Conservation (phyloP, 2,113 vertebrate species). For the Gopherus flavomarginatus region DNA sequence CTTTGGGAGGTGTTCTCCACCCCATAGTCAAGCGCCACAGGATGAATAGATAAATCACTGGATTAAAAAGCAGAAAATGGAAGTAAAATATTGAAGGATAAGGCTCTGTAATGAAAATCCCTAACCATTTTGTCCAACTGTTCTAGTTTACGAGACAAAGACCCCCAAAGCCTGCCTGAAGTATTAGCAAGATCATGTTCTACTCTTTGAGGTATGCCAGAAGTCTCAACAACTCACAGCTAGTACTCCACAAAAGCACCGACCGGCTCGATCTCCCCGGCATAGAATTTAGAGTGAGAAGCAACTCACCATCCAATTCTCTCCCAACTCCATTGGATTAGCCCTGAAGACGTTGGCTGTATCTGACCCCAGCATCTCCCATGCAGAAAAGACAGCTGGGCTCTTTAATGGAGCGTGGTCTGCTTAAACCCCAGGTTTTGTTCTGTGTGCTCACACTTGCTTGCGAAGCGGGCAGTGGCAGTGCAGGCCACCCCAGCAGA, state of each 20-base stretch:
- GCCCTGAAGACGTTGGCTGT: neutral
- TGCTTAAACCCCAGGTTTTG: neutral
- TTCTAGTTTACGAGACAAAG: neutral
- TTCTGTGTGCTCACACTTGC: neutral
- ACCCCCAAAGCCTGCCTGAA: neutral
- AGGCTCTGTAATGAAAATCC: neutral
- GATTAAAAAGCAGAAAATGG: neutral
- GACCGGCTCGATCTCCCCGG: fast-evolving
- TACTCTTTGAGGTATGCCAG: neutral
- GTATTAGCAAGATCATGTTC: neutral
- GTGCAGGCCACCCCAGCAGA: neutral
- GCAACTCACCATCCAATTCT: neutral
- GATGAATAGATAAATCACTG: neutral
- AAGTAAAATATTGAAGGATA: neutral
- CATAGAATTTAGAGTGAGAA: neutral
- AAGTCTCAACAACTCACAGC: neutral
- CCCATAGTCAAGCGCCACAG: neutral
- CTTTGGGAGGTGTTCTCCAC: neutral
- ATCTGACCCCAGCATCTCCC: neutral
- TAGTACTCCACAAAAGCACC: neutral
- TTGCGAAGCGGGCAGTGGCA: neutral
- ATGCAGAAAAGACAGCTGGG: neutral
- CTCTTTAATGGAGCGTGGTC: neutral
- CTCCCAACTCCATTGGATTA: neutral
- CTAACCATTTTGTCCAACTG: neutral